Evolutionary conservation across 2,888 invertebrate species (phyloP), one percentile per base, ranked within the genome.

Genomic region (Carpatolechia fugitivella): DNA sequence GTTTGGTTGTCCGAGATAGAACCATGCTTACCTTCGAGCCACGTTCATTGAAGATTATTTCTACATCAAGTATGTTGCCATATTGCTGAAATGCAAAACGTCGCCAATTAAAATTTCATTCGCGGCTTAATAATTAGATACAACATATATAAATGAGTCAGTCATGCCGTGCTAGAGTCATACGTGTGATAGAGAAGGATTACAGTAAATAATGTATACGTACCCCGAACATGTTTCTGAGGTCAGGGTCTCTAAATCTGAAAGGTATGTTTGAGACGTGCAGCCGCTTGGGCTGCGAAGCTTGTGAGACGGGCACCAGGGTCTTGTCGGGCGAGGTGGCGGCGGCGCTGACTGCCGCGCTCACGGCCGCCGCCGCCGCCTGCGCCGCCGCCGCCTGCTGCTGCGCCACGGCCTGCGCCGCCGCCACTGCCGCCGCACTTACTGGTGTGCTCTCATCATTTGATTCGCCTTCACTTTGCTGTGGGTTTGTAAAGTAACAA

Each of bases 261-360:
- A 99, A 99, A 77, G 99, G 99, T 92, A 99, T 99, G 93, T 99
- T 99, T 80, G 98, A 99, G 81, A 99, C 99, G 90, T 99, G 99
- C 72, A 99, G 93, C 80, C 99, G 93, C 89, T 99, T 99, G 70
- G 97, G 98, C 82, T 96, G 96, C 20, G 87, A 86, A 36, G 80
- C 86, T 65, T 88, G 89, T 38, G 88, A 82, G 65, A 88, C 86
- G 48, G 89, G 86, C 60, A 91, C 92, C 67, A 93, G 90, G 49
- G 78, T 74, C 61, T 90, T 90, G 70, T 91, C 86, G 50, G 91
- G 85, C 47, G 83, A 65, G 44, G 20, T 29, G 44, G 44, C 44
- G 44, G 44, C 68, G 60, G 82, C 70, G 68, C 76, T 77, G 66
- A 78, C 80, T 7, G 70, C 74, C 13, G 69, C 65, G 58, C 58